Evolutionary conservation across 2,113 vertebrate genomes (phyloP), one percentile per base, ranked within the genome.

Genomic region (Tapirus terrestris): DNA sequence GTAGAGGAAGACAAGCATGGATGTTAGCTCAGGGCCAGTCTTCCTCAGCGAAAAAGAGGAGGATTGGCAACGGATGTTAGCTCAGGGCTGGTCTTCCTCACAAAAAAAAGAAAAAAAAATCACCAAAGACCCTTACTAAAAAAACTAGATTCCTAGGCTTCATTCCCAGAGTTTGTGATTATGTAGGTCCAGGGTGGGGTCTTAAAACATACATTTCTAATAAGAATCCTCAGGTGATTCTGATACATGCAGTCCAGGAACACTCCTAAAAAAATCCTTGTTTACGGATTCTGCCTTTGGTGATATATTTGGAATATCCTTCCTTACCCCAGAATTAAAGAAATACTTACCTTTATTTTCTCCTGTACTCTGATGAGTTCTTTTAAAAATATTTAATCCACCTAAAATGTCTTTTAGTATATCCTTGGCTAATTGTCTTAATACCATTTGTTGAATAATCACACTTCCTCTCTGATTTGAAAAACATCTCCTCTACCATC

Each of bases 351-450:
- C 51, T 81, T 5, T 72, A 79, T 79, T 72, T 86, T 72, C 63
- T 81, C 75, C 92, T 61, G 20, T 63, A 73, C 43, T 70, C n/a
- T 81, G 81, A 63, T 2, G 21, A 11, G 10, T 86, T 27, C n/a
- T 77, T 84, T 93, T 43, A 70, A 77, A 96, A 89, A 61, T 93
- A 89, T 89, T 51, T 93, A 76, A 89, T 45, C 25, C 18, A 96
- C 31, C 45, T 80, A 81, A 87, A 87, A 96, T 87, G 39, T 25
- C 87, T 36, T 43, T 87, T 63, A 73, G 36, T 36, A 87, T 65
- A 63, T 43, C 39, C 48, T 51, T 43, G 45, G 7, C 11, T 51
- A 83, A 77, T 1, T n/a, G 33, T 31, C 68, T 67, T 51, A 89
- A 68, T 20, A 89, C 6, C 43, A 72, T 79, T 70, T 58, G 29